Base-by-base conservation (phyloP, 2,113 vertebrate genomes). In the Tetrax tetrax region DNA sequence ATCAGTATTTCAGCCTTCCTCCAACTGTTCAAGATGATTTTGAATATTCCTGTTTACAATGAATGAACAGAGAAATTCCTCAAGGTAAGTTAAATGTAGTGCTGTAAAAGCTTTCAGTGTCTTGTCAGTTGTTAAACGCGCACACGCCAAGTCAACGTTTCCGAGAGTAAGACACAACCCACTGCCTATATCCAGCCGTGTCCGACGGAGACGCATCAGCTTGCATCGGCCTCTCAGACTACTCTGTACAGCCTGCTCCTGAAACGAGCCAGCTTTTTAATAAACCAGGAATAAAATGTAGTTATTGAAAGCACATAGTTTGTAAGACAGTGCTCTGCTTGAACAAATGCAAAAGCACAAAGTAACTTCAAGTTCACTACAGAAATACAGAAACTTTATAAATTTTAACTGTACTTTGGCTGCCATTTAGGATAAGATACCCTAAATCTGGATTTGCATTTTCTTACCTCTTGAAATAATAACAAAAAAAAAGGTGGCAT, bases 231-330 rank as follows among this genome's bases (percentile, higher is more conserved):
- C 45, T 35, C n/a, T 35, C n/a, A 6, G 53, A n/a, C 21, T 18
- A 14, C 35, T 24, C 70, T 11, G 23, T 38, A 15, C n/a, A 29
- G 3, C 4, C 57, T 45, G 11, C 21, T 35, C 47, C 65, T 23
- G 35, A 53, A 59, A 38, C 25, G 29, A 71, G 31, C 6, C 43
- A 31, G 10, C 23, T 29, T 77, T 51, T 22, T 33, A 64, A 28
- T 13, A 70, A 37, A 15, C 33, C 56, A 64, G 37, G 33, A 64
- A 8, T 29, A 47, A 35, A 28, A 15, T 27, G 45, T 1, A 35
- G 37, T 1, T 1, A 51, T 2, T 5, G 23, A 18, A 77, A 53
- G 7, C 3, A 14, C 3, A 25, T 7, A 19, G 11, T 19, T 29
- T 19, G 1, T 8, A 51, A 80, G 33, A 63, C 37, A 51, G 20